Evolutionary conservation across 2,888 invertebrate species (phyloP).

Genomic region (Theodoxus fluviatilis): DNA sequence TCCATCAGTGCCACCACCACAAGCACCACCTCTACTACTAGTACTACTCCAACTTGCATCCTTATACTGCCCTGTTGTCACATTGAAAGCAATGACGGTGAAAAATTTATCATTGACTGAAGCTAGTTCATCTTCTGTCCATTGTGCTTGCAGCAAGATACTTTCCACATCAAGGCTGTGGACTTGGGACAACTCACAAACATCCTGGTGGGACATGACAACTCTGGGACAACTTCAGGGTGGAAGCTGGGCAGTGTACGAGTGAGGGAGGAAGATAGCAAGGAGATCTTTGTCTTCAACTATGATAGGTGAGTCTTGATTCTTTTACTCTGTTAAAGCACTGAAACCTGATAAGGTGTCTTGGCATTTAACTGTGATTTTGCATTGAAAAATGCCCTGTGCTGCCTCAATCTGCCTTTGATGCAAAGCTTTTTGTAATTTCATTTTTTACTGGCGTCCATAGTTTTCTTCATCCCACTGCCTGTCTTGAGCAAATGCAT

Average conservation of each 20-base stretch:
- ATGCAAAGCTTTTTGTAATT: no score
- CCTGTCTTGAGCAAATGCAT: no score
- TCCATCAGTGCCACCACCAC: background rate
- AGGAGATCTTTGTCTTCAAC: slow-evolving; percentile 46
- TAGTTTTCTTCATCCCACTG: no score
- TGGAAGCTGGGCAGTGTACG: slow-evolving; percentile 58
- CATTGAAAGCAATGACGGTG: background rate
- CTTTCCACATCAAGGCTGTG: slow-evolving; percentile 59
- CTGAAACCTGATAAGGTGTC: no score
- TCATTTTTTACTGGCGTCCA: no score
- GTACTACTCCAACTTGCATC: no score
- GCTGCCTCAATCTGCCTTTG: no score
- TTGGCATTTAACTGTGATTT: no score
- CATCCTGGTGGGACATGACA: slow-evolving; percentile 60
- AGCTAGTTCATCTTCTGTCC: no score
- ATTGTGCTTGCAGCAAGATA: slow-evolving; percentile 57
- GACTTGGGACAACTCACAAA: slow-evolving; percentile 55
- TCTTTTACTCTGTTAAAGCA: background rate
- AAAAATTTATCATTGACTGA: background rate
- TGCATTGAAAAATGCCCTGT: no score
- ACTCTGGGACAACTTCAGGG: slow-evolving; percentile 47
- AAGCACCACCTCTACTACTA: background rate
- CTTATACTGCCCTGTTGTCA: background rate
- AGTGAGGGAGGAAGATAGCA: slow-evolving; percentile 42
- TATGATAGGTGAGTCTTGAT: slow-evolving; percentile 47